phyloP scores from a whole-genome alignment of 2,888 invertebrate species.

The Tenthredo amoena region DNA sequence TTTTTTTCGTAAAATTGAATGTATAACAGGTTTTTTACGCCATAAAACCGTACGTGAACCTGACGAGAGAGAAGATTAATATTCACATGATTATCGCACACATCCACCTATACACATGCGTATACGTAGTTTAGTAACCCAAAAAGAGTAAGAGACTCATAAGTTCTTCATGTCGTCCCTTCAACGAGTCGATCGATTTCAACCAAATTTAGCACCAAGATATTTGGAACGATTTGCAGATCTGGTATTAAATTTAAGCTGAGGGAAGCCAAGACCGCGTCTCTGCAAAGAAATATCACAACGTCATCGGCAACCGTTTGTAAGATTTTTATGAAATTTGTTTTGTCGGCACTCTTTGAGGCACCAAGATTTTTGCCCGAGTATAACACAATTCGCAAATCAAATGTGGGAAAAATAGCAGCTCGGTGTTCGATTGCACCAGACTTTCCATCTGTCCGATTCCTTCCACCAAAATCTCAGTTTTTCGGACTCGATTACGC shows the following conservation, averaged over 20 bases:
- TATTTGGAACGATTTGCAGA: too few species aligned
- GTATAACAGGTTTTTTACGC: slow-evolving; percentile 5
- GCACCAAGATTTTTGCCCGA: background rate
- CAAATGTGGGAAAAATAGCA: background rate
- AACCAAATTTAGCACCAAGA: background rate
- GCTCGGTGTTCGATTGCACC: background rate
- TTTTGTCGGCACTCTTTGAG: background rate
- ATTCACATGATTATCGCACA: background rate
- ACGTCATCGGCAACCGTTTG: too few species aligned
- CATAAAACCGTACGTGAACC: background rate
- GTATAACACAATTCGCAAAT: background rate
- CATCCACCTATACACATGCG: background rate
- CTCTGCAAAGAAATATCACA: too few species aligned
- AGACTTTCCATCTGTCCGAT: background rate
- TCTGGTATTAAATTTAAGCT: too few species aligned
- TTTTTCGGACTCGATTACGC: background rate
- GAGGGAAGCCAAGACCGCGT: too few species aligned
- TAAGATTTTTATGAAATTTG: background rate
- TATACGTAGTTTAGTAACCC: background rate
- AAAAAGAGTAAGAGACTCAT: background rate
- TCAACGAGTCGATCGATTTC: background rate
- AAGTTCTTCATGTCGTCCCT: background rate
- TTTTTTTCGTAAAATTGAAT: slow-evolving; percentile 21
- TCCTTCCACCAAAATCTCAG: background rate
- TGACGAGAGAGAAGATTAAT: background rate